Conservation (phyloP, 2,888 invertebrate genomes). For the Ceratothoa steindachneri region DNA sequence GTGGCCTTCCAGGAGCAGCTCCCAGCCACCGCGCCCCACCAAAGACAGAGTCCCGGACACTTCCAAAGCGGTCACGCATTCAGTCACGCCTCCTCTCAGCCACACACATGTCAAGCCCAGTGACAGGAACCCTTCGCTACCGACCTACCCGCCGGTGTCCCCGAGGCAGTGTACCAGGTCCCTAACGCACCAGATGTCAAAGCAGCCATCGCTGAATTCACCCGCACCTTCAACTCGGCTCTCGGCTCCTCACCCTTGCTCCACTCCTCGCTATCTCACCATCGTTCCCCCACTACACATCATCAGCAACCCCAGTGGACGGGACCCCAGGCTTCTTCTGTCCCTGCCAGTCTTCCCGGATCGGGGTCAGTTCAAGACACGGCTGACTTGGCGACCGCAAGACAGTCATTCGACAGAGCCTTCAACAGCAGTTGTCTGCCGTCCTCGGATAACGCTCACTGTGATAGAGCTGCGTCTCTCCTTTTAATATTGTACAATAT, state of each 20-base stretch:
- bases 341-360: not conserved
- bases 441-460: not conserved
- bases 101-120: not conserved
- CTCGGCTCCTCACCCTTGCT: not conserved
- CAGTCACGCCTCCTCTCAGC: not conserved
- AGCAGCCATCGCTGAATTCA: not conserved
- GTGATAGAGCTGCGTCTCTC: not conserved
- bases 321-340: not conserved
- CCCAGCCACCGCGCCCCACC: not conserved
- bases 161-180: not conserved
- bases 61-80: not conserved
- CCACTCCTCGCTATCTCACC: not conserved
- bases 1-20: constrained; percentile 3
- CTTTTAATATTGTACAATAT: too few species aligned
- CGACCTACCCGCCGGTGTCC: not conserved
- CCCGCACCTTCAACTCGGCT: not conserved
- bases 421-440: not conserved
- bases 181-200: not conserved
- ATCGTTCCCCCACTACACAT: too few species aligned
- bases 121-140: not conserved
- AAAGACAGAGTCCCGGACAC: not conserved
- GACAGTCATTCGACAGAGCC: not conserved
- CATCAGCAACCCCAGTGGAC: not conserved
- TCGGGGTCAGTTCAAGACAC: not conserved
- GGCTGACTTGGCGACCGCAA: not conserved